Percentiles rank a stretch among this genome's conserved stretches.
Evolutionary conservation across 2,113 vertebrate genomes (phyloP).

Genomic region (Nesogale talazaci): DNA sequence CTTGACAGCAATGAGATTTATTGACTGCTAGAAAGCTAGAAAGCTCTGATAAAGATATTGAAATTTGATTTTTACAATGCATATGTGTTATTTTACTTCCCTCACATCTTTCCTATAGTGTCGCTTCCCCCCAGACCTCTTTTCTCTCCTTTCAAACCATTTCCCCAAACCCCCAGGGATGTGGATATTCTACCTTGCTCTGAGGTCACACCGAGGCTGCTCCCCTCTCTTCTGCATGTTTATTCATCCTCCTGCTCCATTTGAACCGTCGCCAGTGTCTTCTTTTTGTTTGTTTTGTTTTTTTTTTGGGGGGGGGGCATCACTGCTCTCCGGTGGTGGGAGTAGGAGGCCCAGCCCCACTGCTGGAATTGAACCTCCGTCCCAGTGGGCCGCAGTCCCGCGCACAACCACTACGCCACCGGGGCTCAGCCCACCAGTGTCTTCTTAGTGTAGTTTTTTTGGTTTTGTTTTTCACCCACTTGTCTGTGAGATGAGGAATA

Average conservation of each 20-base stretch:
- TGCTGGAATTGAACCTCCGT: too few relatives aligned
- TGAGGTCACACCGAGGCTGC: not conserved
- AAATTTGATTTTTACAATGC: too few relatives aligned
- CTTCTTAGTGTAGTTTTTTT: not conserved
- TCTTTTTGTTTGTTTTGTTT: too few relatives aligned
- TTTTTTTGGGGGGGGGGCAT: too few relatives aligned
- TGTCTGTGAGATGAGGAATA: not conserved
- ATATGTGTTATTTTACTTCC: not conserved
- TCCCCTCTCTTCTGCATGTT: not conserved
- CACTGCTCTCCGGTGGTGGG: too few relatives aligned
- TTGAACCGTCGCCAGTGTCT: constrained; percentile 3
- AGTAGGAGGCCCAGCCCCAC: too few relatives aligned
- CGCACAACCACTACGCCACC: too few relatives aligned
- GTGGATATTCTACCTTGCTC: not conserved
- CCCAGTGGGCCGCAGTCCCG: too few relatives aligned
- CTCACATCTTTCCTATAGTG: not conserved
- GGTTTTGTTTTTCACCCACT: not conserved
- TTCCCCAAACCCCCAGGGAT: not conserved
- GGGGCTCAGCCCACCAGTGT: too few relatives aligned
- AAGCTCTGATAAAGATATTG: too few relatives aligned
- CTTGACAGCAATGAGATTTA: too few relatives aligned
- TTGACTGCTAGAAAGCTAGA: too few relatives aligned
- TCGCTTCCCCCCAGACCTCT: not conserved
- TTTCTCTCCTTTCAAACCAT: not conserved
- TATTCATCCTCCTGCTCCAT: constrained; percentile 22